A percentile compares a stretch with the other conserved stretches of the same genome.
Conservation (phyloP, 2,113 vertebrate genomes). For the Petromus typicus region DNA sequence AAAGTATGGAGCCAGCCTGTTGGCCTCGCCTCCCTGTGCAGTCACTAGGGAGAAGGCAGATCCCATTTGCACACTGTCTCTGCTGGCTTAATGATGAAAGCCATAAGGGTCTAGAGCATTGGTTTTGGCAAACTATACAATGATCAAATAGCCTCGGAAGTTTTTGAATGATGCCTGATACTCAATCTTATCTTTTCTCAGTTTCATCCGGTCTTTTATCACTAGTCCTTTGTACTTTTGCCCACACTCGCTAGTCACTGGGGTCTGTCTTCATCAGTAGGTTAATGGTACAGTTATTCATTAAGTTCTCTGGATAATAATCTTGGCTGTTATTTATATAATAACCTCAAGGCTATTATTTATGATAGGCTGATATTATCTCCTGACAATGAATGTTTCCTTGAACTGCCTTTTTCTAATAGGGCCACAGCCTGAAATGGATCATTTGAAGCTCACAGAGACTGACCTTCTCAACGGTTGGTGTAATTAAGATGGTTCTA, state of each 20-base stretch:
- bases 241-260: conserved; percentile 40
- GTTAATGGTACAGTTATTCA: conserved; percentile 74
- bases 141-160: conserved; percentile 56
- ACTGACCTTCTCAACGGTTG: conserved; percentile 74
- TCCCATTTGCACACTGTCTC: not conserved
- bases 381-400: conserved; percentile 65
- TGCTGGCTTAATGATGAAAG: conserved; percentile 70
- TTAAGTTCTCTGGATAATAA: conserved; percentile 75
- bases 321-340: conserved; percentile 68
- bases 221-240: conserved; percentile 74
- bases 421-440: conserved; percentile 58
- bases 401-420: conserved; percentile 74
- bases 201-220: conserved; percentile 69
- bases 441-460: conserved; percentile 61
- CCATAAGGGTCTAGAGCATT: conserved; percentile 53
- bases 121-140: conserved; percentile 64
- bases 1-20: not conserved
- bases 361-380: conserved; percentile 77
- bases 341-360: conserved; percentile 69
- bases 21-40: not conserved
- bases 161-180: conserved; percentile 71
- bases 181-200: conserved; percentile 66
- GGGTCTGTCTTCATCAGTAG: conserved; percentile 63
- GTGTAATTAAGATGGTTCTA: conserved; percentile 76
- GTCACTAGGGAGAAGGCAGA: conserved; percentile 4